Conservation (phyloP, 1,140 invertebrate genomes). For the Gryon sp. region DNA sequence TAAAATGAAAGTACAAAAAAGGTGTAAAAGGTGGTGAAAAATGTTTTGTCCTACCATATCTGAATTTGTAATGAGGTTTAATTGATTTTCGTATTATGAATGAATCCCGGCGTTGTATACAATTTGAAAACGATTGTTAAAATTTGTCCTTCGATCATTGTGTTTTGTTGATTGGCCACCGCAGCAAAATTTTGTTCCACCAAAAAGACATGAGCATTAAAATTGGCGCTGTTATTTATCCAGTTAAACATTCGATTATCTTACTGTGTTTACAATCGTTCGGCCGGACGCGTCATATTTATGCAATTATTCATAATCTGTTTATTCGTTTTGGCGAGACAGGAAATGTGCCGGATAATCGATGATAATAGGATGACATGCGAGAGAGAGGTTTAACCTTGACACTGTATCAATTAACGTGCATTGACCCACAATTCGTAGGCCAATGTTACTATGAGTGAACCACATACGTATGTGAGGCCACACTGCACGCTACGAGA, state of each 20-base stretch:
- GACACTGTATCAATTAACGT: conserved; percentile 80
- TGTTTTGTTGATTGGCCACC: conserved; percentile 47
- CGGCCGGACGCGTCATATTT: conserved; percentile 49
- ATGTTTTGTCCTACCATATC: conserved; percentile 22
- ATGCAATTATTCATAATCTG: conserved; percentile 64
- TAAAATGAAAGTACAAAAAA: conserved; percentile 18
- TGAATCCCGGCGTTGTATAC: conserved; percentile 11
- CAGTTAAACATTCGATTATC: conserved; percentile 60
- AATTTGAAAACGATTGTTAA: too few relatives aligned
- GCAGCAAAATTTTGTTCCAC: conserved; percentile 31
- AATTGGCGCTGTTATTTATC: conserved; percentile 55
- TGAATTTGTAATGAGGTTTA: conserved; percentile 58
- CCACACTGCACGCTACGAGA: conserved; percentile 69
- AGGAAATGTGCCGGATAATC: conserved; percentile 75
- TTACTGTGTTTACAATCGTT: conserved; percentile 60
- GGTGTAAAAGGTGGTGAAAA: conserved; percentile 23
- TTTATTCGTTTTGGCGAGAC: conserved; percentile 66
- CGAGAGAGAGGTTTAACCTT: conserved; percentile 78
- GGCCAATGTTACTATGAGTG: conserved; percentile 74
- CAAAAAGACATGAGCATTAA: conserved; percentile 52
- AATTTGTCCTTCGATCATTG: too few relatives aligned
- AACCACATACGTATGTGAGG: conserved; percentile 67
- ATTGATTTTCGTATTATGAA: conserved; percentile 54
- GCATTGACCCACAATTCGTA: conserved; percentile 73
- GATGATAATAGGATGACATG: conserved; percentile 78